These are phyloP conservation scores for Peromyscus attwateri DNA, from an alignment of 2,797 vertebrate genomes.

Conservation along the genomic window DNA sequence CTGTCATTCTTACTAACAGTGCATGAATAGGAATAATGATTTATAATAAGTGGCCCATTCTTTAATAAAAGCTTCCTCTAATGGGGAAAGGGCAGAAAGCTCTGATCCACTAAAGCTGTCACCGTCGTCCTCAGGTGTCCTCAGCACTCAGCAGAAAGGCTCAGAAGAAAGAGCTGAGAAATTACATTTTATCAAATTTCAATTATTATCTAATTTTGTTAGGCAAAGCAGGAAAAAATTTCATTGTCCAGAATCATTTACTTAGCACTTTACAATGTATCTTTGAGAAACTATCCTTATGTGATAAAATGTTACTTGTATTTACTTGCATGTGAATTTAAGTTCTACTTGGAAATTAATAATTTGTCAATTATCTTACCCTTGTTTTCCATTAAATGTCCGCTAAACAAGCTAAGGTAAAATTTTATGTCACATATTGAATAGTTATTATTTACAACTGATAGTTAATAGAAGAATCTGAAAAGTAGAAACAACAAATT, in stretches of 20 bases:
- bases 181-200: slow-evolving; percentile 74
- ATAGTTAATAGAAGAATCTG: not conserved
- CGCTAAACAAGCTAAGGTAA: not conserved
- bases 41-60: slow-evolving; percentile 76
- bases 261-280: slow-evolving; percentile 32
- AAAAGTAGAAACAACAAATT: slow-evolving; percentile 6
- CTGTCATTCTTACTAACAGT: slow-evolving; percentile 80
- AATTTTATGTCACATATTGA: not conserved
- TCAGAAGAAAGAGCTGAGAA: slow-evolving; percentile 60
- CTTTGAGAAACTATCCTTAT: not conserved
- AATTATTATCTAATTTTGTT: slow-evolving; percentile 68
- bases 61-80: slow-evolving; percentile 82
- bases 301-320: not conserved
- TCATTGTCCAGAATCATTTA: not conserved
- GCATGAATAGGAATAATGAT: slow-evolving; percentile 83
- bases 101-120: slow-evolving; percentile 83
- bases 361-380: not conserved
- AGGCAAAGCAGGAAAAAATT: slow-evolving; percentile 49
- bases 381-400: not conserved
- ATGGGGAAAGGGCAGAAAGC: slow-evolving; percentile 72
- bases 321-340: not conserved
- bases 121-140: slow-evolving; percentile 83
- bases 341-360: not conserved
- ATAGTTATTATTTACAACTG: not conserved
- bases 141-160: slow-evolving; percentile 62